A percentile compares a stretch with the other conserved stretches of the same genome.
These are phyloP conservation scores for Peribatodes rhomboidaria DNA, from an alignment of 2,888 invertebrate genomes.

Conservation along the genomic window DNA sequence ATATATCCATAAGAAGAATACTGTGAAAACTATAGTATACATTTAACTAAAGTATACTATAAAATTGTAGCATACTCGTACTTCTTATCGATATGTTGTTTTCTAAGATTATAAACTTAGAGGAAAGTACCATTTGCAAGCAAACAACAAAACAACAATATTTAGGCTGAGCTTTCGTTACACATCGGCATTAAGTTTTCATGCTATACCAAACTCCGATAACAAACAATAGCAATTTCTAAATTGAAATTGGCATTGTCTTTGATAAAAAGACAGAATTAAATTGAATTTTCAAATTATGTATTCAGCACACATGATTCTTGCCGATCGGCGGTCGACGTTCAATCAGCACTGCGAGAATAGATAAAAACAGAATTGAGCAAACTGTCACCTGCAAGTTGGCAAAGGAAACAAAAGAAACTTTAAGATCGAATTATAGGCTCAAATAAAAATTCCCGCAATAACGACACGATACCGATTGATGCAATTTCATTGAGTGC, in stretches of 20 bases:
- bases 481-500: conserved; percentile 83
- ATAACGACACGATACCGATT: conserved; percentile 79
- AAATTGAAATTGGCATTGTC: too few relatives aligned
- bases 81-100: too few relatives aligned
- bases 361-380: conserved; percentile 54
- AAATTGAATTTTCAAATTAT: conserved; percentile 4
- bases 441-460: conserved; percentile 79
- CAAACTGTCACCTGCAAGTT: conserved; percentile 68
- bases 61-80: too few relatives aligned
- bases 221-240: not conserved
- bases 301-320: conserved; percentile 26
- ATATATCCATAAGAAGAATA: too few relatives aligned
- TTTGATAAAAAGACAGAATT: not conserved
- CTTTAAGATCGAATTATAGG: conserved; percentile 71
- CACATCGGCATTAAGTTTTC: not conserved
- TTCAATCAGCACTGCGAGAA: conserved; percentile 38
- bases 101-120: too few relatives aligned
- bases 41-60: too few relatives aligned
- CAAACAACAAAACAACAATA: not conserved
- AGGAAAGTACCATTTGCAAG: not conserved
- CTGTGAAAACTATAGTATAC: too few relatives aligned
- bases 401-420: conserved; percentile 66
- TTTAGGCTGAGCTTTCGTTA: not conserved
- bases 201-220: not conserved
- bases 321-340: conserved; percentile 5